Base-by-base conservation (phyloP, 2,888 invertebrate species). In the Machimus rusticus region DNA sequence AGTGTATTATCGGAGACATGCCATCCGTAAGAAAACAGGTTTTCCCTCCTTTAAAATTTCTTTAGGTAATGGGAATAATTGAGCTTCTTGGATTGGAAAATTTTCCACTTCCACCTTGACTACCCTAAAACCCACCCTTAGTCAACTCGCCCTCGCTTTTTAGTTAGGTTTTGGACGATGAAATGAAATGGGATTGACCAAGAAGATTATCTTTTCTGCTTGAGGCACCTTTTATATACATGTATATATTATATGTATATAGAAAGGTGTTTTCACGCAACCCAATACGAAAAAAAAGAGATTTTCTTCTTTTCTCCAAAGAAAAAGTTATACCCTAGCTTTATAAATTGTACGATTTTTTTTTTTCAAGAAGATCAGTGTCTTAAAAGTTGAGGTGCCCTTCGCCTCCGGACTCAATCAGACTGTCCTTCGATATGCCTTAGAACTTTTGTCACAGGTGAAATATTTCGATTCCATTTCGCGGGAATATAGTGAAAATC, bases 51-150 rank as follows among this genome's bases (percentile, higher is more conserved):
- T n/a, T n/a, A 39, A 76, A 37, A 76, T 39, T 76, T 76, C 39
- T 76, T 76, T 81, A 28, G 37, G 55, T 81, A 81, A 81, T 81
- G 55, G 46, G 55, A 51, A 81, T 81, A 81, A 81, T 81, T 81
- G 81, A 31, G 81, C 34, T 81, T 34, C 34, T 55, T 51, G 51
- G 34, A 51, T 55, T 55, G 81, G 51, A 81, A 81, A 81, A 51
- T 81, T 14, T 55, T 79, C 31, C 46, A 34, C 46, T 79, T 46
- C 43, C 46, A 37, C 28, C 46, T n/a, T 79, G 43, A 51, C n/a
- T 51, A n/a, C 51, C 43, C 43, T 46, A 46, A 46, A 46, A 46
- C 51, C 6, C 66, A 66, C 66, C 23, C 23, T 19, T 12, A 23
- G 19, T 28, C 12, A 77, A 19, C 19, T 37, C 57, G 5, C 66